phyloP scores from a whole-genome alignment of 2,888 invertebrate species.

The Rhamphomyia laevipes region DNA sequence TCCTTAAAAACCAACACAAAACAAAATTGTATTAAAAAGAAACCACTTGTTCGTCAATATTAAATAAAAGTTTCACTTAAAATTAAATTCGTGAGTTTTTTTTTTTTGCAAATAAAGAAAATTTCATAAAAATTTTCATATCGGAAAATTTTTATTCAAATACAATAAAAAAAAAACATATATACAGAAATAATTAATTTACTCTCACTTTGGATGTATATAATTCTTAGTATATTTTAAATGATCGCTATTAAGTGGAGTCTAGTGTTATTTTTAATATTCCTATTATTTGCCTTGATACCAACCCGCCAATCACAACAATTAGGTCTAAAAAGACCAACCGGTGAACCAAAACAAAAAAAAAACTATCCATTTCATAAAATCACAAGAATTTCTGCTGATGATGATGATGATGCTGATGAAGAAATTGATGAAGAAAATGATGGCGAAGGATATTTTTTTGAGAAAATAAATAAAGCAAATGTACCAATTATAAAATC shows the following conservation, averaged over 20 bases:
- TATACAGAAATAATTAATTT: background rate
- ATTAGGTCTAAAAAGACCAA: background rate
- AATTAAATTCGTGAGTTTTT: too few species aligned
- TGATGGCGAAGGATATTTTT: slow-evolving; percentile 12
- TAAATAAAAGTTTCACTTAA: too few species aligned
- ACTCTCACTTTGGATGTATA: background rate
- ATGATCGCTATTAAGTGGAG: background rate
- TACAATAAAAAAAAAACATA: background rate
- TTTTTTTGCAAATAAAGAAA: too few species aligned
- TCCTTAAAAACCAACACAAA: background rate
- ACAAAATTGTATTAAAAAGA: too few species aligned
- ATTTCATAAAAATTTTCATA: too few species aligned
- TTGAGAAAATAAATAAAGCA: slow-evolving; percentile 15
- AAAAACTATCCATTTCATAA: slow-evolving; percentile 8
- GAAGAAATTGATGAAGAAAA: slow-evolving; percentile 9
- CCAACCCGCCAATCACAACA: background rate
- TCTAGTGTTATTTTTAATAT: background rate
- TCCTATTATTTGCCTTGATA: background rate
- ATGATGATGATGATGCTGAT: slow-evolving; percentile 11
- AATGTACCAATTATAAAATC: background rate
- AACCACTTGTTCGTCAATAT: background rate
- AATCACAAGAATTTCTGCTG: slow-evolving; percentile 8
- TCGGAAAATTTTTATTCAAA: background rate
- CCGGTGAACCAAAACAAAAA: background rate
- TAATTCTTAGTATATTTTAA: background rate